Percentiles rank a stretch among this genome's conserved stretches.
These are phyloP conservation scores for Machimus atricapillus DNA, from an alignment of 2,888 invertebrate species.

Conservation along the genomic window DNA sequence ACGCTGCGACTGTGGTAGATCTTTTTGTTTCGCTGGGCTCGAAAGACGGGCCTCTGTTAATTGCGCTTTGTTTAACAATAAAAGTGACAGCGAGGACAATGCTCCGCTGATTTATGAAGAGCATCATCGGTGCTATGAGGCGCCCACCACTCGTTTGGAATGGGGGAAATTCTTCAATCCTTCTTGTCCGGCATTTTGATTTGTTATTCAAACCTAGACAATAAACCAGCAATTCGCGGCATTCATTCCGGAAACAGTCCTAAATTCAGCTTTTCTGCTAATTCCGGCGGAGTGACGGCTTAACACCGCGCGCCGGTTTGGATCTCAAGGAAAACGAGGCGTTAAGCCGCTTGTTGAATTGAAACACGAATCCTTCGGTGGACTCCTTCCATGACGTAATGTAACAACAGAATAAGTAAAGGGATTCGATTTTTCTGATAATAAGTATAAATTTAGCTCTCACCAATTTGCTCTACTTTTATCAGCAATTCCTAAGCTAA, in stretches of 20 bases:
- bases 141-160: neutral
- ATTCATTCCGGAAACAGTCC: neutral
- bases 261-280: neutral
- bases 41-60: constrained; percentile 6
- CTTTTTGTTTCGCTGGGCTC: neutral
- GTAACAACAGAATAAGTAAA: neutral
- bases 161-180: neutral
- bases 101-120: constrained; percentile 6
- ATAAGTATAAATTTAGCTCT: neutral
- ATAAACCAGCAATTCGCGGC: neutral
- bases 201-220: neutral
- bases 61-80: constrained; percentile 36
- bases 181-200: neutral
- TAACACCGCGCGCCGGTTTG: neutral
- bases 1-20: neutral
- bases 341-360: neutral
- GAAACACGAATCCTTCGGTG: neutral
- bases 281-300: neutral
- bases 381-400: neutral
- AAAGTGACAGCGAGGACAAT: constrained; percentile 22
- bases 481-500: neutral
- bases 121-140: neutral
- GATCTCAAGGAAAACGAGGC: neutral
- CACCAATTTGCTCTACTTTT: neutral
- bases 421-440: neutral